A percentile compares a stretch with the other conserved stretches of the same genome.
Evolutionary conservation across 1,140 invertebrate genomes (phyloP).

Genomic region (Asbolus verrucosus): DNA sequence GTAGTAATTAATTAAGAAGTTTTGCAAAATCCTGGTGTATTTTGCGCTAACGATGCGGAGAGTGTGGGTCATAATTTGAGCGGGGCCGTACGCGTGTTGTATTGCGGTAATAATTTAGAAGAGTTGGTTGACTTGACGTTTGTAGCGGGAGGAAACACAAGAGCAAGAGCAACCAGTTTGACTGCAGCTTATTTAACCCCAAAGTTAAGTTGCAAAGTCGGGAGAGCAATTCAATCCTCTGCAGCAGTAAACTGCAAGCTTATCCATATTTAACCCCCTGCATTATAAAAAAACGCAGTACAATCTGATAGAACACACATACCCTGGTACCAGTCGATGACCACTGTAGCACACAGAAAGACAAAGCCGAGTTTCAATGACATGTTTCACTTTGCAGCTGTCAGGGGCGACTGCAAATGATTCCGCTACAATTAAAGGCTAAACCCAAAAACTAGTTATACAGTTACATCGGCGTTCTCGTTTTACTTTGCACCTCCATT

Average conservation of each 20-base stretch:
- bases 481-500: not conserved
- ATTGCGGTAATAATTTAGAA: conserved; percentile 35
- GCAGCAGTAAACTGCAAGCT: conserved; percentile 3
- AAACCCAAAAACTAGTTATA: not conserved
- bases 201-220: not conserved
- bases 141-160: conserved; percentile 13
- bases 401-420: not conserved
- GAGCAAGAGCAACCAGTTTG: not conserved
- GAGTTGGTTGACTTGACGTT: conserved; percentile 28
- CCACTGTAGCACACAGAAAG: too few species aligned
- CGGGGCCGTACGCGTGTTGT: conserved; percentile 18
- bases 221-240: too few species aligned
- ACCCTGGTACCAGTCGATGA: too few species aligned
- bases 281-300: too few species aligned
- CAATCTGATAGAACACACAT: too few species aligned
- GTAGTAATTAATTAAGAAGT: conserved; percentile 37
- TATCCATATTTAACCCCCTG: too few species aligned
- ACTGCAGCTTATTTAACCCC: not conserved
- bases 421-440: not conserved
- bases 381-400: not conserved
- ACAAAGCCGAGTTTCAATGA: too few species aligned
- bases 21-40: conserved; percentile 29
- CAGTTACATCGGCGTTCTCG: not conserved
- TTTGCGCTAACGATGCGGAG: conserved; percentile 33
- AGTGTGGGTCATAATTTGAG: conserved; percentile 32